Percentiles rank a stretch among this genome's conserved stretches.
These are phyloP conservation scores for Acanthisitta chloris DNA, from an alignment of 2,113 vertebrate species.

Conservation along the genomic window DNA sequence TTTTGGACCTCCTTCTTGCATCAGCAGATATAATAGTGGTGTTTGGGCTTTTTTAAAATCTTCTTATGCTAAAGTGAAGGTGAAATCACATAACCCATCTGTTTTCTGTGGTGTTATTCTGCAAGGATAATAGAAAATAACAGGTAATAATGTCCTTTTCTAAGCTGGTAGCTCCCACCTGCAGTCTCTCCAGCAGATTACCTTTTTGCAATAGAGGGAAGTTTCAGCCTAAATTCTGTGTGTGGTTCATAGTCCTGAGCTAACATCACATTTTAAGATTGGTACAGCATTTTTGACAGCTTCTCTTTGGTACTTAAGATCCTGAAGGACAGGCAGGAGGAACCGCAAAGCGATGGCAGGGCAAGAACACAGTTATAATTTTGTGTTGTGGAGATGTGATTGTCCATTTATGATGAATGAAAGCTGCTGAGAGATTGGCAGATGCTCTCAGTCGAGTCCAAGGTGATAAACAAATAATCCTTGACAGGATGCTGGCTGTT, in stretches of 20 bases:
- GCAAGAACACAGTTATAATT: background rate
- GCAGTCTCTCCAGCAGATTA: background rate
- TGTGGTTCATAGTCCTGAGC: background rate
- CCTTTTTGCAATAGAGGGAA: background rate
- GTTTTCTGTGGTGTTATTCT: background rate
- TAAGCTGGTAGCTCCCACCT: background rate
- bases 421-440: background rate
- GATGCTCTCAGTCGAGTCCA: background rate
- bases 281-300: background rate
- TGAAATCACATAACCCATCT: background rate
- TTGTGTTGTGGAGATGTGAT: background rate
- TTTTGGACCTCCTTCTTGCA: background rate
- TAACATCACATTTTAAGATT: fast-evolving
- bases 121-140: background rate
- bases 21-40: background rate
- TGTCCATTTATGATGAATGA: background rate
- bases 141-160: background rate
- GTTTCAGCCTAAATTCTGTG: background rate
- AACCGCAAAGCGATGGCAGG: background rate
- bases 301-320: background rate
- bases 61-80: background rate
- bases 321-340: background rate
- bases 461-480: background rate
- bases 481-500: background rate
- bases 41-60: fast-evolving